Base-by-base conservation (phyloP, 2,888 invertebrate species). In the Hirtodrosophila histrioides region DNA sequence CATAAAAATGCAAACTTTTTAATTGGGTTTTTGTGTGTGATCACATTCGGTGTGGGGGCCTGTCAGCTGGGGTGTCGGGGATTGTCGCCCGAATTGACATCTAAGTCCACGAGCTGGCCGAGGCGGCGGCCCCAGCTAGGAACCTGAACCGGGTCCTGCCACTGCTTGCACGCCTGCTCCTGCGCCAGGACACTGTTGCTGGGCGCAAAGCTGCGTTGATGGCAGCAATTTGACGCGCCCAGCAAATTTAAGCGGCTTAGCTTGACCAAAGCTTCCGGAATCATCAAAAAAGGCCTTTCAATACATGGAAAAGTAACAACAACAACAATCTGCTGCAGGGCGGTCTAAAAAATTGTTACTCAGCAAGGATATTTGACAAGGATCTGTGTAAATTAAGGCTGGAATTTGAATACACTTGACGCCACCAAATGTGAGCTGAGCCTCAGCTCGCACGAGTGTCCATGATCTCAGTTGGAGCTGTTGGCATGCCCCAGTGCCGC, bases 1-100 rank as follows among this genome's bases (percentile, higher is more conserved):
- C 78, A 84, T 84, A 84, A 84, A 84, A 86, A 86, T 86, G 86
- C 79, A 84, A 84, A 84, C 83, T 84, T 84, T 84, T 84, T 84
- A 84, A 86, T 84, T 86, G 83, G 86, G 83, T 84, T 84, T 84
- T 77, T 84, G 71, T 78, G 67, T 75, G 83, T 80, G 83, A 83
- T 83, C 83, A 71, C 76, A 78, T 70, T 68, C 62, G 64, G 64
- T 31, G 51, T 3, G 41, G 8, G 45, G 4, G 27, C 6, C 27
- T 56, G 53, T 67, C 61, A 63, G 37, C 58, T 50, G 51, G 57
- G 43, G 29, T 55, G 71, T n/a, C 41, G 55, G 49, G 57, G 50
- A 50, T 69, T 65, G 74, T 61, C 57, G 36, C 31, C 50, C 48
- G 44, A 64, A 75, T 72, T 74, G 73, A 73, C 73, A 70, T 60